Conservation (phyloP, 2,113 vertebrate species). For the Petrocephalus microphthalmus region DNA sequence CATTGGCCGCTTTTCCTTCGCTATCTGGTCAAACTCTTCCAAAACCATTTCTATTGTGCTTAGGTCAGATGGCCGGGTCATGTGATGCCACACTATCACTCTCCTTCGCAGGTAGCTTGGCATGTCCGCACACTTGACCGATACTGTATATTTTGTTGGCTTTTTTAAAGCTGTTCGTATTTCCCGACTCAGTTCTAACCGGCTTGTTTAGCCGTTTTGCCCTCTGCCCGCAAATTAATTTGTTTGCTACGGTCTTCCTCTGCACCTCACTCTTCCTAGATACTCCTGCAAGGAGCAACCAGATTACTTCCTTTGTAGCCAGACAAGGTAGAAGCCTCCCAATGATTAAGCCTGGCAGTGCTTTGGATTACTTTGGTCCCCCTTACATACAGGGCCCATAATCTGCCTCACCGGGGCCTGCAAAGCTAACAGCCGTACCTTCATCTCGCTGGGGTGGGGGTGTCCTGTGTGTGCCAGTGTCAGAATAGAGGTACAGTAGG, state of each 20-base stretch:
- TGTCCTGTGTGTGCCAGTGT: neutral
- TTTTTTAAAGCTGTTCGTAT: neutral
- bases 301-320: neutral
- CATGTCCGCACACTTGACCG: neutral
- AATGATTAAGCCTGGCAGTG: neutral
- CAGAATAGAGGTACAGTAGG: neutral
- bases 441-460: neutral
- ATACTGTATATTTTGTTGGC: neutral
- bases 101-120: neutral
- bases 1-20: neutral
- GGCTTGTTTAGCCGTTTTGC: neutral
- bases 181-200: neutral
- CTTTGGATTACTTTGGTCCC: neutral
- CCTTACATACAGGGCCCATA: neutral
- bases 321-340: neutral
- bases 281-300: neutral
- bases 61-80: neutral
- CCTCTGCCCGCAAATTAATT: neutral
- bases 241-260: neutral
- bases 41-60: neutral
- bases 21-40: neutral
- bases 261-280: neutral
- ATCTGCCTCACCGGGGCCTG: neutral
- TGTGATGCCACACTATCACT: neutral
- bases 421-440: neutral